Conservation (phyloP, 2,113 vertebrate species). For the Cettia cetti region DNA sequence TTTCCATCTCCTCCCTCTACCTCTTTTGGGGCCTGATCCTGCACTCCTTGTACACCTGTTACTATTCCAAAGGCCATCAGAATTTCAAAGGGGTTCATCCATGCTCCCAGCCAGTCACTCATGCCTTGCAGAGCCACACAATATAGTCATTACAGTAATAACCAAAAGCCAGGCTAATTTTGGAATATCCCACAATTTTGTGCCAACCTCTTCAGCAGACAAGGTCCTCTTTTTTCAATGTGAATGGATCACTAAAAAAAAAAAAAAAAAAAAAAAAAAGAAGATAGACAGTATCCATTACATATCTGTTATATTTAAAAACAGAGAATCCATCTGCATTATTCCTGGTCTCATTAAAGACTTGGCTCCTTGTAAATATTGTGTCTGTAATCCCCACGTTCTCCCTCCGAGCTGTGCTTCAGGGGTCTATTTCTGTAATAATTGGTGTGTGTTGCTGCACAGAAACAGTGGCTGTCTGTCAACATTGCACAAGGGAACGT, state of each 20-base stretch:
- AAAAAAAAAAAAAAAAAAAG: background rate
- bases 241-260: background rate
- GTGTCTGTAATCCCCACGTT: constrained; percentile 16
- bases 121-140: background rate
- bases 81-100: background rate
- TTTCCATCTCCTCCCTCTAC: background rate
- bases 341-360: constrained; percentile 43
- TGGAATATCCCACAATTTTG: background rate
- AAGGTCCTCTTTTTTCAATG: background rate
- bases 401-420: background rate
- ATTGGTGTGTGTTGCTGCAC: background rate
- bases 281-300: background rate
- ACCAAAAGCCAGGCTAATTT: background rate
- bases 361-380: constrained; percentile 54
- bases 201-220: background rate
- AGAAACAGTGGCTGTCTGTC: constrained; percentile 31
- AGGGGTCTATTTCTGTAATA: constrained; percentile 47
- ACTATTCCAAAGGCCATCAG: background rate
- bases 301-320: constrained; percentile 16
- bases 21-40: rapidly evolving
- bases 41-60: background rate
- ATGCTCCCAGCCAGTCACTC: background rate
- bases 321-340: constrained; percentile 38
- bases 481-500: background rate
- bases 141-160: background rate